Evolutionary conservation across 2,113 vertebrate species (phyloP), one percentile per base, ranked within the genome.

Genomic region (Cochlearius cochlearius): DNA sequence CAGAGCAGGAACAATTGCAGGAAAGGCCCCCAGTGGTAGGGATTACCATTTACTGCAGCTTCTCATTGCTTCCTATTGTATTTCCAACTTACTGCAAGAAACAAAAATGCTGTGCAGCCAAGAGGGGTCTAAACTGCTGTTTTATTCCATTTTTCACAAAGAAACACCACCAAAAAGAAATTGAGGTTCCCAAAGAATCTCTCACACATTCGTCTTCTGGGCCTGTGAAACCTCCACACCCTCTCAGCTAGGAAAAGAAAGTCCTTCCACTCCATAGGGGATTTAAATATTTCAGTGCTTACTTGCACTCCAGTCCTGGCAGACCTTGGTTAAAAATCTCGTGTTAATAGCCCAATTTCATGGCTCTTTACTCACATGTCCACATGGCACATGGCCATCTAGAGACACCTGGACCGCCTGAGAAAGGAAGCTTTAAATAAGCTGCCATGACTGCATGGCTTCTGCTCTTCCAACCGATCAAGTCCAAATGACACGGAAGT

Each of bases 311-410:
- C 52, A 69, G 76, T 77, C 59, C 60, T 91, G 56, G 60, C 75
- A 95, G 82, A 86, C 36, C 88, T 88, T 81, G 23, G 52, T 75
- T 92, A 78, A 90, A 94, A 94, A 74, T 34, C 64, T 90, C 10
- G 4, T 49, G n/a, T 71, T 85, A 94, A 90, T 22, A 93, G 64
- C 15, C 82, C 41, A 47, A 21, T 86, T 93, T 94, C 73, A 91
- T 56, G 86, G n/a, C 60, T 96, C 52, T 87, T 95, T 92, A 89
- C 73, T 29, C 23, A 91, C 63, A 78, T 3, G 22, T 67, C 76
- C 73, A 87, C 69, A 56, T 74, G 76, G 83, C 80, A 96, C 23
- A 10, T 5, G 10, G 80, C 64, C 92, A 84, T 60, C 39, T 80
- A 59, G 17, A 64, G 86, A 74, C 47, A 91, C 84, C 84, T 85